A percentile compares a stretch with the other conserved stretches of the same genome.
Conservation (phyloP, 2,888 invertebrate species). For the Lepidocyrtoides sp. region DNA sequence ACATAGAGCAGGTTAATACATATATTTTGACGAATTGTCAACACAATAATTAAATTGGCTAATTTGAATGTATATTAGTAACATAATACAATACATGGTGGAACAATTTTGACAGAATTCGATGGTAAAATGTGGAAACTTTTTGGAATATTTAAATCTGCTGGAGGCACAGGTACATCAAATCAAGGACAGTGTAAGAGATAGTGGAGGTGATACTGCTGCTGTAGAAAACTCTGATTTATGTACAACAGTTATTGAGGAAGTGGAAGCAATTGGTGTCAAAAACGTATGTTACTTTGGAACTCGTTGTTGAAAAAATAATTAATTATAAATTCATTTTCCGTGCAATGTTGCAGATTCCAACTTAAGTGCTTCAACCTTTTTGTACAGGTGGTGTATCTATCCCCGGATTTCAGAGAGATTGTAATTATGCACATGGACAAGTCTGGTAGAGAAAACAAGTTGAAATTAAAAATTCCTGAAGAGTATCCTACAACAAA, state of each 20-base stretch:
- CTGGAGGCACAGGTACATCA: not conserved
- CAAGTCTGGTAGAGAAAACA: conserved; percentile 69
- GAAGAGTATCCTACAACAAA: conserved; percentile 71
- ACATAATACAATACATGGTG: too few relatives aligned
- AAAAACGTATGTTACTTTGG: conserved; percentile 62
- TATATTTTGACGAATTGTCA: too few relatives aligned
- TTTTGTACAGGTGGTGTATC: conserved; percentile 66
- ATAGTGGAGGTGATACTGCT: not conserved
- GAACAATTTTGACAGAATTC: conserved; percentile 4
- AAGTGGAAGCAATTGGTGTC: conserved; percentile 78
- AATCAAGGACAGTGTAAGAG: not conserved
- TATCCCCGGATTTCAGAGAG: conserved; percentile 71
- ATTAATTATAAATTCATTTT: not conserved
- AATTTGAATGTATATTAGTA: too few relatives aligned
- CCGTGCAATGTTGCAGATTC: not conserved
- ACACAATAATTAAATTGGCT: not conserved
- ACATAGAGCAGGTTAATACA: conserved; percentile 66
- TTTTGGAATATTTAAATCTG: conserved; percentile 1
- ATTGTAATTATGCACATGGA: conserved; percentile 71
- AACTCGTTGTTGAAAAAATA: not conserved
- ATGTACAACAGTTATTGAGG: conserved; percentile 57
- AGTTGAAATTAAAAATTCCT: conserved; percentile 69
- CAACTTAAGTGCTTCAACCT: not conserved
- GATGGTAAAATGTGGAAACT: not conserved
- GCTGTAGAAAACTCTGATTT: conserved; percentile 25